These are phyloP conservation scores for Latrodectus geometricus DNA, from an alignment of 1,140 invertebrate species.

Conservation along the genomic window DNA sequence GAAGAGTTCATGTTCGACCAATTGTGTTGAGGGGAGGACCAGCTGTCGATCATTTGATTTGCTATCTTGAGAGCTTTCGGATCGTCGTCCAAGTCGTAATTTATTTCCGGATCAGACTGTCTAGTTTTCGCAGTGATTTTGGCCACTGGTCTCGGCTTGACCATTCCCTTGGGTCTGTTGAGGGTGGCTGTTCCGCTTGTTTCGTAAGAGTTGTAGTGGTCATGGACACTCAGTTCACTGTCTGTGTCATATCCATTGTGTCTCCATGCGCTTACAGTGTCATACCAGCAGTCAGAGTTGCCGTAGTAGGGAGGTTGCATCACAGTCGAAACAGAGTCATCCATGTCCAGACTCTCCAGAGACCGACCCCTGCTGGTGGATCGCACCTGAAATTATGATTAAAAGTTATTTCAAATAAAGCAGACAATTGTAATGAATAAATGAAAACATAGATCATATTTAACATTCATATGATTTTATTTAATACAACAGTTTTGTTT, in stretches of 20 bases:
- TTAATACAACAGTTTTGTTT: too few relatives aligned
- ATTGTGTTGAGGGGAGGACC: conserved; percentile 42
- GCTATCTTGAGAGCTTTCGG: conserved; percentile 43
- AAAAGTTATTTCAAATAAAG: too few relatives aligned
- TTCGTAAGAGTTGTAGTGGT: conserved; percentile 62
- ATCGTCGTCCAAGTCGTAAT: conserved; percentile 52
- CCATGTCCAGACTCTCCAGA: conserved; percentile 61
- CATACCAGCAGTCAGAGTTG: conserved; percentile 60
- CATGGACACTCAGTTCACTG: conserved; percentile 63
- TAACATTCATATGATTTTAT: too few relatives aligned
- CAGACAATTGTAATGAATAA: too few relatives aligned
- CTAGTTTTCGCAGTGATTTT: conserved; percentile 74
- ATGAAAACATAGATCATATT: too few relatives aligned
- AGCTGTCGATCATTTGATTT: conserved; percentile 48
- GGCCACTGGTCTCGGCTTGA: conserved; percentile 85
- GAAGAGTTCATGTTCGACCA: conserved; percentile 63
- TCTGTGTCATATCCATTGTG: conserved; percentile 79
- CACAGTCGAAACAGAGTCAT: conserved; percentile 62
- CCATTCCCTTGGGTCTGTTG: conserved; percentile 81
- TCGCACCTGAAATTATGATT: conserved; percentile 28
- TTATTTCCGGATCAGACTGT: conserved; percentile 51
- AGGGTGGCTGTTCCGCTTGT: conserved; percentile 80
- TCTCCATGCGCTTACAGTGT: conserved; percentile 73
- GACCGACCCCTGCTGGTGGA: conserved; percentile 56
- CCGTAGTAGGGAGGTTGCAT: conserved; percentile 56